Base-by-base conservation (phyloP, 2,113 vertebrate genomes). In the Speoplatyrhinus poulsoni region DNA sequence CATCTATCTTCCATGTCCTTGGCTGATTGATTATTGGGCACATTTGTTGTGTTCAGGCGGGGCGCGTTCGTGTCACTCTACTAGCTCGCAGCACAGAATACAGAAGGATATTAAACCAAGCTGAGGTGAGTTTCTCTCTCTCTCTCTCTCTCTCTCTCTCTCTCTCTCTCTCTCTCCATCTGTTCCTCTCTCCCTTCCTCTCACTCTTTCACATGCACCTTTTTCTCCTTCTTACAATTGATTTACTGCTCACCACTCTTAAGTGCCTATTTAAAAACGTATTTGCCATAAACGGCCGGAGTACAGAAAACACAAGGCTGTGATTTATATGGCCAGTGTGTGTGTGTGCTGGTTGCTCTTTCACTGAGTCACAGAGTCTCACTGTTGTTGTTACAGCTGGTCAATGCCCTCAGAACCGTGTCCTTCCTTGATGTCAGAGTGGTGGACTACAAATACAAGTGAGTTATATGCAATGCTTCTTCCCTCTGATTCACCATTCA, bases 371-470 rank as follows among this genome's bases (percentile, higher is more conserved):
- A 80, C 67, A 80, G 67, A 81, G 79, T 69, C 70, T 76, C 62
- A 82, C 12, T 91, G 19, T 90, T 87, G 76, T 72, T 81, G 79
- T 79, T 82, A 64, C 88, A 99, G 96, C 94, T 99, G 68, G 93
- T 96, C 73, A 95, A 89, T 48, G 96, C 96, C 62, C 88, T 99
- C 89, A 98, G 97, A 90, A 96, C 95, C 0, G 89, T 96, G 50
- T 90, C 95, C 0, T 89, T 67, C 3, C 92, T 99, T 91, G 93
- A 99, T 80, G 95, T 98, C 85, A 94, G 10, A 69, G 92, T 98
- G 74, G 96, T 98, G 72, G 97, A 99, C 92, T 99, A 97, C 93
- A 99, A 96, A 82, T 98, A 95, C 90, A 98, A 90, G 98, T 99
- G 90, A 91, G 96, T 92, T 75, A 69, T 75, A 69, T 61, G 65